Percentiles rank a stretch among this genome's conserved stretches.
These are phyloP conservation scores for Ferdinandea cuprea DNA, from an alignment of 2,888 invertebrate genomes.

Conservation along the genomic window DNA sequence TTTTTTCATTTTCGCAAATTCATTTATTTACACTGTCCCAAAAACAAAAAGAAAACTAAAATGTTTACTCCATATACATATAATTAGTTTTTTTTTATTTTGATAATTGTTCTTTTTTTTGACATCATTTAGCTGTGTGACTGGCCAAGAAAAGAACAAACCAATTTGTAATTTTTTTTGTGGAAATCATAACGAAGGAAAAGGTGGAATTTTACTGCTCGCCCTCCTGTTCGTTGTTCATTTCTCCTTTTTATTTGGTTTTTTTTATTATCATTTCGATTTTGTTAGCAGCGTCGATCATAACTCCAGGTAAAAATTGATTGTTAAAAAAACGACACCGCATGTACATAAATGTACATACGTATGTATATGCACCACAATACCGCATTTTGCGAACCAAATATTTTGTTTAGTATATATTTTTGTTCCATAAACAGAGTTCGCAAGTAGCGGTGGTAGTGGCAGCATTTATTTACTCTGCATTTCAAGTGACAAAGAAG, in stretches of 20 bases:
- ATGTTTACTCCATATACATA: constrained; percentile 24
- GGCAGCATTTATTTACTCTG: constrained; percentile 60
- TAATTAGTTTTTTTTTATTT: constrained; percentile 31
- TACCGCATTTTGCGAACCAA: constrained; percentile 28
- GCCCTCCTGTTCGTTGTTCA: constrained; percentile 37
- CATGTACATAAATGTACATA: constrained; percentile 23
- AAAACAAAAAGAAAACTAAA: constrained; percentile 28
- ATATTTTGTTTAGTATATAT: constrained; percentile 21
- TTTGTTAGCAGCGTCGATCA: constrained; percentile 46
- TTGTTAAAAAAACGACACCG: constrained; percentile 17
- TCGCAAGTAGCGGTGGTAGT: constrained; percentile 32
- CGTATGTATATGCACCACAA: constrained; percentile 18
- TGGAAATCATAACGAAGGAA: constrained; percentile 24
- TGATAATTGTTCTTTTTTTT: constrained; percentile 52
- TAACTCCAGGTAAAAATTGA: constrained; percentile 30
- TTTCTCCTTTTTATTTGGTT: constrained; percentile 34
- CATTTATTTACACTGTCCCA: constrained; percentile 49
- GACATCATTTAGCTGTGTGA: constrained; percentile 48
- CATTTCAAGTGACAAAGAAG: constrained; percentile 67
- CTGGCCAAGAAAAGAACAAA: constrained; percentile 49
- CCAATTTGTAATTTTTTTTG: constrained; percentile 52
- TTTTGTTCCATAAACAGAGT: constrained; percentile 53
- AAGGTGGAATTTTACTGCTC: constrained; percentile 49
- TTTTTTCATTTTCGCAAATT: constrained; percentile 49
- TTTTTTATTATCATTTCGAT: constrained; percentile 14